Percentiles rank a stretch among this genome's conserved stretches.
These are phyloP conservation scores for Jacana jacana DNA, from an alignment of 2,113 vertebrate species.

Conservation along the genomic window DNA sequence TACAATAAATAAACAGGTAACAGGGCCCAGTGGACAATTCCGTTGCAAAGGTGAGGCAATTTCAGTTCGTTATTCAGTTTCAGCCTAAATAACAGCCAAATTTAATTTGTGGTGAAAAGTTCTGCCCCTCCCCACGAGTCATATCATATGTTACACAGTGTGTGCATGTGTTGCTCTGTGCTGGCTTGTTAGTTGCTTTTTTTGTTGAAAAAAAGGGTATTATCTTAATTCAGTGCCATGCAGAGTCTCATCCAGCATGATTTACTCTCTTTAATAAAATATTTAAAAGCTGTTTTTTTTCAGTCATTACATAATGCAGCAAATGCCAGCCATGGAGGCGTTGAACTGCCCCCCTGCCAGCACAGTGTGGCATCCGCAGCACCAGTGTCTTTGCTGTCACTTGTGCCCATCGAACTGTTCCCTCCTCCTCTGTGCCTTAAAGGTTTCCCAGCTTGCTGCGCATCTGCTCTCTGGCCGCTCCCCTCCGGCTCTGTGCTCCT, in stretches of 20 bases:
- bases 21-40: not conserved
- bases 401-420: not conserved
- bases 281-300: not conserved
- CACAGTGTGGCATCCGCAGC: accelerated
- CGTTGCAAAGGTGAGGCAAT: not conserved
- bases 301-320: not conserved
- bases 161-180: not conserved
- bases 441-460: not conserved
- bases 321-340: not conserved
- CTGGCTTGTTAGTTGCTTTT: too few relatives aligned
- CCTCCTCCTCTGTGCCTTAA: not conserved
- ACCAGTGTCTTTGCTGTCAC: not conserved
- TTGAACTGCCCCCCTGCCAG: not conserved
- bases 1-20: not conserved
- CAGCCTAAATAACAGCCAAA: not conserved
- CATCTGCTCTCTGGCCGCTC: not conserved
- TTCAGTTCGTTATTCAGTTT: not conserved
- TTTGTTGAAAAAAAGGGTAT: not conserved
- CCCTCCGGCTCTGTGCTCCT: not conserved
- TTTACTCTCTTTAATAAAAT: not conserved
- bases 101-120: not conserved
- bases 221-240: not conserved
- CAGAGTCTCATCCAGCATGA: not conserved
- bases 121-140: too few relatives aligned
- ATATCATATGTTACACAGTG: not conserved